Evolutionary conservation across 2,888 invertebrate species (phyloP), one percentile per base, ranked within the genome.

Genomic region (Eurois occulta): DNA sequence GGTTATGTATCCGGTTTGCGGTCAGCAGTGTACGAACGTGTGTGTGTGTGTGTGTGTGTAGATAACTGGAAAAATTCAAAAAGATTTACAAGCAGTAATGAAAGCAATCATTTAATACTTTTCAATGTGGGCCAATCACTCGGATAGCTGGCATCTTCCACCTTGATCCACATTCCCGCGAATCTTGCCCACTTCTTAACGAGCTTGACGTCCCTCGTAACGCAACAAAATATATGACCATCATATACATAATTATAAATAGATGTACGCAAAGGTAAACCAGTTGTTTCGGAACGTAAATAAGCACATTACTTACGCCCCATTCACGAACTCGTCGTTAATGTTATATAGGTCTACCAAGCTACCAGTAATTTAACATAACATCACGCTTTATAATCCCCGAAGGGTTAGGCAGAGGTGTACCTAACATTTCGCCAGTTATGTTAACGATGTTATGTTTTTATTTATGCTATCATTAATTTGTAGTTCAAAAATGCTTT

Each of bases 121-220:
- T 16, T 16, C 48, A 21, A 66, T 8, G 28, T 73, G n/a, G 7
- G 16, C 64, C 77, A 64, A 77, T 62, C 32, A 60, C 58, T 70
- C 11, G 55, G 52, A 72, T 60, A 67, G 55, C 48, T 28, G 21
- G 21, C 76, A 89, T 79, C 72, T 77, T n/a, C 32, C 41, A 83
- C 88, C 86, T 86, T 86, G 88, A 71, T 75, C 87, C 69, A 85
- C 60, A 76, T 89, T 55, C 46, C 7, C 46, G 28, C 32, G 41
- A 69, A 66, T 48, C 72, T 72, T 43, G 74, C 32, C 60, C 64
- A 41, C 58, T 18, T 48, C 13, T 21, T 67, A 65, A 72, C 62
- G 32, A 77, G 46, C 72, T 78, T 16, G 75, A 0, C 72, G 81
- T 75, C 85, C 85, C 60, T 41, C 78, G 70, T 72, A 75, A n/a